Conservation (phyloP, 23 tunicate species). For the Ciona savignyi region DNA sequence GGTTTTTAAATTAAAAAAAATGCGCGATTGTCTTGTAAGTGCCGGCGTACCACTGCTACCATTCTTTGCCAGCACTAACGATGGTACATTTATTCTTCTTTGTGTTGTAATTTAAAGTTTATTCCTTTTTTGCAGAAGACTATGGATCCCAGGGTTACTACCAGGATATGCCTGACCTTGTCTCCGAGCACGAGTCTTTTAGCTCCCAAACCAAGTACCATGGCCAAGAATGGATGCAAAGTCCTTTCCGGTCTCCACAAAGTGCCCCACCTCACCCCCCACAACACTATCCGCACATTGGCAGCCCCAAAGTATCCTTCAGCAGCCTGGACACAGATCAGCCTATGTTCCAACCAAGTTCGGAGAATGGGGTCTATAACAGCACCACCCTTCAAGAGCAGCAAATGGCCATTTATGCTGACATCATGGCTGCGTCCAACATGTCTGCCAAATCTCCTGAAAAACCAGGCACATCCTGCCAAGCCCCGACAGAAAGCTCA, state of each 20-base stretch:
- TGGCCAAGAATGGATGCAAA: not conserved
- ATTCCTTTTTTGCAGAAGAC: not conserved
- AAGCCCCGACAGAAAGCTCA: not conserved
- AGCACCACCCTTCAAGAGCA: not conserved
- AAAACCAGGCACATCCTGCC: not conserved
- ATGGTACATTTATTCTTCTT: no score
- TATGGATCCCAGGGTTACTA: not conserved
- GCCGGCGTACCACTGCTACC: no score
- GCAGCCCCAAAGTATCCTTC: no score
- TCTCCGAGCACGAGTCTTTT: slow-evolving; percentile 2
- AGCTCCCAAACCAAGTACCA: not conserved
- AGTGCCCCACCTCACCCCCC: no score
- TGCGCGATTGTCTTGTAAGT: no score
- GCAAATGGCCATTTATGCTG: not conserved
- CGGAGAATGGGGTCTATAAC: not conserved
- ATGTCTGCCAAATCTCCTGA: not conserved
- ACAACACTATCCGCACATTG: not conserved
- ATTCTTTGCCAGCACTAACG: no score
- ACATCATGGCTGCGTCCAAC: not conserved
- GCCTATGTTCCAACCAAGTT: not conserved
- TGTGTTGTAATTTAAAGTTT: no score
- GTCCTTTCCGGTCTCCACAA: not conserved
- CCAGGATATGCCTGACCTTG: slow-evolving; percentile 43
- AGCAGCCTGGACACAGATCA: not conserved
- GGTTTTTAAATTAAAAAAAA: no score